Base-by-base conservation (phyloP, 2,797 vertebrate species). In the Melanotaenia parkinsoni region DNA sequence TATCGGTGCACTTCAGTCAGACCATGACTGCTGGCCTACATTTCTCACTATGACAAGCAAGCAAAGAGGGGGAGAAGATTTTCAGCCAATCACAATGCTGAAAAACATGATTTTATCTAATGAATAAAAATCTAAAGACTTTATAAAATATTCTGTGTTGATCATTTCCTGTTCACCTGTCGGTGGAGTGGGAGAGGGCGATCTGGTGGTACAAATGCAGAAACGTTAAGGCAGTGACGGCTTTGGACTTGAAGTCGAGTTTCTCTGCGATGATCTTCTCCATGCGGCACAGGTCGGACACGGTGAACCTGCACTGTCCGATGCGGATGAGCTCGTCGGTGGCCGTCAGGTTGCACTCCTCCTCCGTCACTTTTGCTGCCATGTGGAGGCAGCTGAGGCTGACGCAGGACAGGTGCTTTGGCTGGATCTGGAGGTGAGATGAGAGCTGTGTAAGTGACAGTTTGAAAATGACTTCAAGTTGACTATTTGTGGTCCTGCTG, bases 161-260 rank as follows among this genome's bases (percentile, higher is more conserved):
- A 47, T 45, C 3, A 14, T 16, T 40, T 40, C 38, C 18, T 13
- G 24, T 95, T 93, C 82, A 99, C 98, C 97, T 94, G 91, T 96
- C 94, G 68, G 95, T 95, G 91, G 93, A 94, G 93, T 98, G 96
- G 32, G 93, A 95, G 65, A 95, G 92, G 64, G 95, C 74, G 56
- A 99, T 96, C 81, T 94, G 86, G 80, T 97, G 96, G 92, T 97
- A 99, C 86, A 99, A 90, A 94, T 97, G 97, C 94, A 99, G 95
- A 88, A 99, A 99, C 69, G 97, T 97, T 95, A 99, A 97, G 95
- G 98, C 97, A 82, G 98, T 99, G 94, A 98, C 90, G 89, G 97
- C 96, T 94, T 96, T 95, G 90, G 97, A 95, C 88, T 97, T 95
- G 93, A 97, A 97, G 95, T 96, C 87, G 86, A 99, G 94, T 91